Conservation (phyloP, 92 coral and sea anemone genomes). For the Palythoa heliodiscus region DNA sequence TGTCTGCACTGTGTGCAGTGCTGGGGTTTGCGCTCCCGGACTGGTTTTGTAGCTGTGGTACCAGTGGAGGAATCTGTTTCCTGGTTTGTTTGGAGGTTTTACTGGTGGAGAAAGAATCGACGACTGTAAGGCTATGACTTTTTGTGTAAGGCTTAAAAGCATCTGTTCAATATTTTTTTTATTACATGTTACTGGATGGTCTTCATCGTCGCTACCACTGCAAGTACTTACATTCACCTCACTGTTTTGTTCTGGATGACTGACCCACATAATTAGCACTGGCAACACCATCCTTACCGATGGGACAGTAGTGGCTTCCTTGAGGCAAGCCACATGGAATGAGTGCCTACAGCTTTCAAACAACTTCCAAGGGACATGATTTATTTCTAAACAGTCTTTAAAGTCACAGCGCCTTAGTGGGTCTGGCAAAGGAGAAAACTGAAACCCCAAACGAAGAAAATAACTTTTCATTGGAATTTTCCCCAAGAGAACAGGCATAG, state of each 20-base stretch:
- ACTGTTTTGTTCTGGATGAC: neutral
- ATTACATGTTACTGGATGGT: neutral
- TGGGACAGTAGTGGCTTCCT: slow-evolving; percentile 11
- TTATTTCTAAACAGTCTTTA: neutral
- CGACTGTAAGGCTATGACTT: neutral
- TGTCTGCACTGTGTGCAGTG: too few relatives aligned
- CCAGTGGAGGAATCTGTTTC: slow-evolving; percentile 5
- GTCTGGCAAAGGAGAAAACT: slow-evolving; percentile 43
- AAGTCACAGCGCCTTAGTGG: slow-evolving; percentile 48
- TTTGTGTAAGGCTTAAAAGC: neutral
- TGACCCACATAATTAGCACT: neutral
- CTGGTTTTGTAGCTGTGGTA: too few relatives aligned
- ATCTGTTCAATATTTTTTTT: neutral
- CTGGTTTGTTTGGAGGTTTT: neutral
- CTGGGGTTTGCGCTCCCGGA: too few relatives aligned
- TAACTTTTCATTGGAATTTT: slow-evolving; percentile 32
- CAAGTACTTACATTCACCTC: neutral
- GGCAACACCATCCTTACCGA: slow-evolving; percentile 43
- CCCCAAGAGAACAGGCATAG: slow-evolving; percentile 53
- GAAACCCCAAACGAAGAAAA: slow-evolving; percentile 58
- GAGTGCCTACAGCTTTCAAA: slow-evolving; percentile 63
- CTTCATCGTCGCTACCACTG: neutral
- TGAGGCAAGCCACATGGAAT: slow-evolving; percentile 26
- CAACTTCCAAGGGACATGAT: slow-evolving; percentile 16
- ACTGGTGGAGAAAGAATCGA: neutral